Evolutionary conservation across 1,140 invertebrate species (phyloP), one percentile per base, ranked within the genome.

Genomic region (Drosophila triauraria): DNA sequence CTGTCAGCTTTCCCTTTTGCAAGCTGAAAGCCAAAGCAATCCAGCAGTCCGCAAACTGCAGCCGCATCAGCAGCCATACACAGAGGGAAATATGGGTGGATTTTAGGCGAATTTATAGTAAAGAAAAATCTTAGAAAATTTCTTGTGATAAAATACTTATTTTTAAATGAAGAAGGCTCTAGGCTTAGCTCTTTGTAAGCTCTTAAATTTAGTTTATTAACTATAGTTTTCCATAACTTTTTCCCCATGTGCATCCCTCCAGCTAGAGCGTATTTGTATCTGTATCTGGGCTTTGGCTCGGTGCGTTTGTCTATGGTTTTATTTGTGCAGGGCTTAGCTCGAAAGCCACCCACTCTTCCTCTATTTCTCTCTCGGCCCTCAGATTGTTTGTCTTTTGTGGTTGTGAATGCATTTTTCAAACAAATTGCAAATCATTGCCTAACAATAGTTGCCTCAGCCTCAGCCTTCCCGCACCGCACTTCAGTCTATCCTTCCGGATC

Each of bases 341-440:
- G 59, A 48, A 48, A 15, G 32, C n/a, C 20, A 27, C n/a, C 9
- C 12, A 10, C 50, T 32, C 50, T 35, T 44, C 12, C 12, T 17
- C 58, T 35, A 15, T 12, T 8, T 9, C 51, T 3, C 15, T 12
- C 23, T 42, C 9, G 15, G 17, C 51, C 43, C 70, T 44, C 48
- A 54, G 67, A 58, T 58, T 83, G 80, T 88, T 88, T 88, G 85
- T 82, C 70, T 90, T 72, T 72, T 88, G 85, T 72, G 85, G 85
- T 76, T 88, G 81, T 76, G 83, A 79, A 90, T 88, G 85, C 85
- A 90, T 88, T 88, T 88, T 90, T 88, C 85, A 88, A 88, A 82
- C 85, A 90, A 88, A 88, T 88, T 88, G 85, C 85, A 88, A 88
- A 88, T 88, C 85, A 88, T 88, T 88, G 85, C 85, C 85, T 90